phyloP scores from a whole-genome alignment of 1,140 invertebrate genomes.

The Grapholita molesta region DNA sequence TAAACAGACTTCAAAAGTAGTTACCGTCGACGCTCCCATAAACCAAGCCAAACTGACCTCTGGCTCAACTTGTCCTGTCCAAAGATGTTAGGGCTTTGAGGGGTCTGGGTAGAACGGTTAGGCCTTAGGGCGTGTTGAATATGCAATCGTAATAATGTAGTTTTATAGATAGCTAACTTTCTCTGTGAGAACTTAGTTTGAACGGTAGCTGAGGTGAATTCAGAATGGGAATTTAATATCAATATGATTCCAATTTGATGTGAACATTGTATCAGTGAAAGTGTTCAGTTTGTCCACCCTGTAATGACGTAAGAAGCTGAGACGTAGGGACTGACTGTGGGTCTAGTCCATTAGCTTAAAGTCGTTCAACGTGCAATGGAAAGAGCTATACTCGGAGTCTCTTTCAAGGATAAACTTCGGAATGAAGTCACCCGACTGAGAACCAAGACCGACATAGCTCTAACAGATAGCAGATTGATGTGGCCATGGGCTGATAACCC shows the following conservation, averaged over 20 bases:
- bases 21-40: not conserved
- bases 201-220: not conserved
- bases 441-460: too few relatives aligned
- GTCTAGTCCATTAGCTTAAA: too few relatives aligned
- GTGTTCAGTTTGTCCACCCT: not conserved
- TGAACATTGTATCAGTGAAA: not conserved
- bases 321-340: too few relatives aligned
- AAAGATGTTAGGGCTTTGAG: conserved; percentile 7
- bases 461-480: too few relatives aligned
- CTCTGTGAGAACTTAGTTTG: conserved; percentile 29
- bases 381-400: too few relatives aligned
- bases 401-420: too few relatives aligned
- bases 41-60: not conserved
- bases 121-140: conserved; percentile 52
- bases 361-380: too few relatives aligned
- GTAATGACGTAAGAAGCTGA: too few relatives aligned
- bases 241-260: not conserved
- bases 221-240: not conserved
- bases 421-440: too few relatives aligned
- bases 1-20: conserved; percentile 5
- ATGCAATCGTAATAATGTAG: conserved; percentile 68
- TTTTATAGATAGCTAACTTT: conserved; percentile 63
- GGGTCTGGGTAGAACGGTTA: conserved; percentile 29
- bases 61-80: not conserved
- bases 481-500: too few relatives aligned